Base-by-base conservation (phyloP, 2,797 vertebrate genomes). In the Xenentodon cancila region DNA sequence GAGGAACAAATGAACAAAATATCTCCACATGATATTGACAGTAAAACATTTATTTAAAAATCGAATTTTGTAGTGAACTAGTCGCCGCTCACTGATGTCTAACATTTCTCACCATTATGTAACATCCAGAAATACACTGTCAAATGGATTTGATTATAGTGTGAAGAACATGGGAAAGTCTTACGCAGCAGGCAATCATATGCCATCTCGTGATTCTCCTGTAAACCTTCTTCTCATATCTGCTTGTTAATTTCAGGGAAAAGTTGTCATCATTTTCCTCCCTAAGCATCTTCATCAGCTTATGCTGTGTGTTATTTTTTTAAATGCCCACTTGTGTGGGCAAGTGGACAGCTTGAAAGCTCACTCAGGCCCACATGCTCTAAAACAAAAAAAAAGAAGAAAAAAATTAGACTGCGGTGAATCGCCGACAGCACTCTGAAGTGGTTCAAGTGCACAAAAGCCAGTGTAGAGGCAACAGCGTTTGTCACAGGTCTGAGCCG, bases 251-350 rank as follows among this genome's bases (percentile, higher is more conserved):
- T 37, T 13, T 9, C 34, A 37, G 11, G 34, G 18, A 60, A 30
- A 15, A 19, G 37, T 40, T 30, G 34, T 27, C 3, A 19, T 48
- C 46, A 42, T 17, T 52, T 44, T 50, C 57, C 54, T 60, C n/a
- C 25, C 25, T 48, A 22, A 62, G 34, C 25, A 12, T 55, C 54
- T 18, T 7, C 6, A 17, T 45, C 37, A 9, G 25, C 30, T 22
- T 20, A 21, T 46, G 27, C 56, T 58, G 53, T 58, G 27, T 12
- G 46, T 18, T 4, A 15, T 9, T 48, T 53, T 16, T 57, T 73
- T 71, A 50, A 17, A 68, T 77, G 79, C 85, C 80, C 74, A 73
- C 82, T 76, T 27, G 75, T 77, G 84, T 81, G 44, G 82, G 81
- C 80, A 69, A 73, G 74, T 53, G 71, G 75, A 71, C 73, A 57